A percentile compares a stretch with the other conserved stretches of the same genome.
Evolutionary conservation across 2,113 vertebrate genomes (phyloP).

Genomic region (Sorex araneus): DNA sequence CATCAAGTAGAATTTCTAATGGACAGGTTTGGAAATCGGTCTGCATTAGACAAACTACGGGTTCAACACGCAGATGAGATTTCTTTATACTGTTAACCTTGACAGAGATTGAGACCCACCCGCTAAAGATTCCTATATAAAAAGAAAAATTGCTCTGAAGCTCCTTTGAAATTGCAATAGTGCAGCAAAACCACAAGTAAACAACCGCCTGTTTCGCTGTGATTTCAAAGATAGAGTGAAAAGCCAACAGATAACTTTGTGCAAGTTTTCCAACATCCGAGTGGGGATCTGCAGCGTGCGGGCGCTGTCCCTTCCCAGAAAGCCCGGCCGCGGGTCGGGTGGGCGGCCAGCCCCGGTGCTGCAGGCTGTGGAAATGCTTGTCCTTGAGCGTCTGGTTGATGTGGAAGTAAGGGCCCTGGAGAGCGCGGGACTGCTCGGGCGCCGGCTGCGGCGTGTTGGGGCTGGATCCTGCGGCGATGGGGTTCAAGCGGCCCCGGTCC

Average conservation of each 20-base stretch:
- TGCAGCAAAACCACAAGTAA: slow-evolving; percentile 92
- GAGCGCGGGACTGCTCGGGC: slow-evolving; percentile 90
- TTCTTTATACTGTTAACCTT: slow-evolving; percentile 80
- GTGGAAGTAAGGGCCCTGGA: slow-evolving; percentile 91
- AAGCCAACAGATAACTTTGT: slow-evolving; percentile 90
- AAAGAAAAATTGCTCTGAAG: slow-evolving; percentile 91
- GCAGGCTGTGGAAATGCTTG: slow-evolving; percentile 97
- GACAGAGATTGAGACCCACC: slow-evolving; percentile 81
- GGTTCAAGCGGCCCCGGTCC: slow-evolving; percentile 86
- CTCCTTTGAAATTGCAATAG: slow-evolving; percentile 91
- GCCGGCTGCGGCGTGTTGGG: slow-evolving; percentile 88
- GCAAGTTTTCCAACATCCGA: slow-evolving; percentile 89
- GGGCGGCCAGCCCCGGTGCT: slow-evolving; percentile 92
- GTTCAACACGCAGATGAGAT: slow-evolving; percentile 84
- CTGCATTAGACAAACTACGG: slow-evolving; percentile 84
- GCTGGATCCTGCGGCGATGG: slow-evolving; percentile 83
- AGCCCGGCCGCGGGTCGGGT: slow-evolving; percentile 88
- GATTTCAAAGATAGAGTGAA: slow-evolving; percentile 90
- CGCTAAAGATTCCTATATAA: slow-evolving; percentile 88
- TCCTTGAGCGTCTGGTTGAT: slow-evolving; percentile 98
- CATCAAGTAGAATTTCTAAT: slow-evolving; percentile 88
- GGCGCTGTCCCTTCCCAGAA: slow-evolving; percentile 90
- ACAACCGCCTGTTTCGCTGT: slow-evolving; percentile 90
- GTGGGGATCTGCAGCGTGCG: slow-evolving; percentile 89
- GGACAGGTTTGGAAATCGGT: slow-evolving; percentile 85